Conservation (phyloP, 2,113 vertebrate species). For the Xiphophorus couchianus region DNA sequence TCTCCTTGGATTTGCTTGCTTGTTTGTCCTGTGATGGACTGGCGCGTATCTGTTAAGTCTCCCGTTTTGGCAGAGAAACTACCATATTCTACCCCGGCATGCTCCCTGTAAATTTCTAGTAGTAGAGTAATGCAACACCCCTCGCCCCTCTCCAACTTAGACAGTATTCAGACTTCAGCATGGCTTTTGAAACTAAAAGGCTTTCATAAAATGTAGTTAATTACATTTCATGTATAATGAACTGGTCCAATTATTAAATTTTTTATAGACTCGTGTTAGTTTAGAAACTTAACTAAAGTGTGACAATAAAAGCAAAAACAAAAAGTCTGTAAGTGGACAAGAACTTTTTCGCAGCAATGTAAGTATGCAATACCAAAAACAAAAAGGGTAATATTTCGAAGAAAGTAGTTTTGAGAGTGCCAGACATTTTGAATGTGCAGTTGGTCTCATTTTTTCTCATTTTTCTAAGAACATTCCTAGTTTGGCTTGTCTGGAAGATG, state of each 20-base stretch:
- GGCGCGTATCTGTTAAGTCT: too few relatives aligned
- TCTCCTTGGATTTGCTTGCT: too few relatives aligned
- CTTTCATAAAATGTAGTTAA: background rate
- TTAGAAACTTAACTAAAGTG: background rate
- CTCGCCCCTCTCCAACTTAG: background rate
- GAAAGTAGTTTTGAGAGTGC: background rate
- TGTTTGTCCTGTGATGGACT: too few relatives aligned
- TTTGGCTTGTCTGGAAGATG: slow-evolving; percentile 13
- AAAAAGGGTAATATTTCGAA: too few relatives aligned
- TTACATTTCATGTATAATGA: background rate
- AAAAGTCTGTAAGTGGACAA: background rate
- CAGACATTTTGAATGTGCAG: background rate
- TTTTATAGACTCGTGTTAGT: background rate
- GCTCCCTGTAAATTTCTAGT: too few relatives aligned
- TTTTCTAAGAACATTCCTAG: background rate
- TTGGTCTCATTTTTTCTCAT: background rate
- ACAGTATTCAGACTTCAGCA: background rate
- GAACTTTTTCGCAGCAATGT: background rate
- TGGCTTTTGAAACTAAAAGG: background rate
- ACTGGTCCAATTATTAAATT: background rate
- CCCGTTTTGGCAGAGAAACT: too few relatives aligned
- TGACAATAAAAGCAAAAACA: too few relatives aligned
- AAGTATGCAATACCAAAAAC: background rate
- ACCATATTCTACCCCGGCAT: too few relatives aligned
- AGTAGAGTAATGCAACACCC: too few relatives aligned